Evolutionary conservation across 2,888 invertebrate species (phyloP).

Genomic region (Lasioglossum zephyrum): DNA sequence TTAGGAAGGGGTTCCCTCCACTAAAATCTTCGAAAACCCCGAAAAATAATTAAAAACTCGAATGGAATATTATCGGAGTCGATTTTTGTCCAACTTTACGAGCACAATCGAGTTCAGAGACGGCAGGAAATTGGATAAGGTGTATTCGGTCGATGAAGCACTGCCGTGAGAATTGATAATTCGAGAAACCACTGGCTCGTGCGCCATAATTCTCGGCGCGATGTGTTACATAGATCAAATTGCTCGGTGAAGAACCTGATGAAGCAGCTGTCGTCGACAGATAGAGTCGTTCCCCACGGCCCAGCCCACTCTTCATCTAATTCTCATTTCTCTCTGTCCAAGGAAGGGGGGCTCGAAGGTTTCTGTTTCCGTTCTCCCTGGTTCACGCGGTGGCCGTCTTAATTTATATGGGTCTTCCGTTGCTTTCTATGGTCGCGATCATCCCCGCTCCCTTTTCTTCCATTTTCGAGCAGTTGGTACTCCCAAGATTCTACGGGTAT

Average conservation of each 20-base stretch:
- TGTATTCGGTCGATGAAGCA: neutral
- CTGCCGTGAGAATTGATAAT: constrained; percentile 31
- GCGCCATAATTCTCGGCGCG: constrained; percentile 24
- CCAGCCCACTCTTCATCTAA: constrained; percentile 26
- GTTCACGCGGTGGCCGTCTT: constrained; percentile 41
- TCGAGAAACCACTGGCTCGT: constrained; percentile 8
- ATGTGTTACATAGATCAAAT: constrained; percentile 37
- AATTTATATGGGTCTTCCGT: constrained; percentile 63
- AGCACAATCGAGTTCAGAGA: neutral
- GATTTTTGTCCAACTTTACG: neutral
- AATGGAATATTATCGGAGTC: neutral
- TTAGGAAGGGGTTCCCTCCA: no score
- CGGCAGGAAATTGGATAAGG: neutral
- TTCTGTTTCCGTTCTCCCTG: constrained; percentile 36
- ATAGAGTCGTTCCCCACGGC: constrained; percentile 30
- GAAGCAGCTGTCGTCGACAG: constrained; percentile 64
- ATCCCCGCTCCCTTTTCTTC: neutral
- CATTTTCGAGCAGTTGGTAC: neutral
- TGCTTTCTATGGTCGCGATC: constrained; percentile 36
- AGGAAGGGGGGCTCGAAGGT: neutral
- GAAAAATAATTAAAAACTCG: neutral
- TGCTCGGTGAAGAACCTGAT: constrained; percentile 51
- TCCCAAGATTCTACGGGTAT: constrained; percentile 61
- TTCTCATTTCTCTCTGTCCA: constrained; percentile 44
- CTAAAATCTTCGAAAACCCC: no score